phyloP scores from a whole-genome alignment of 2,113 vertebrate genomes.

The Cricetomys ansorgei region DNA sequence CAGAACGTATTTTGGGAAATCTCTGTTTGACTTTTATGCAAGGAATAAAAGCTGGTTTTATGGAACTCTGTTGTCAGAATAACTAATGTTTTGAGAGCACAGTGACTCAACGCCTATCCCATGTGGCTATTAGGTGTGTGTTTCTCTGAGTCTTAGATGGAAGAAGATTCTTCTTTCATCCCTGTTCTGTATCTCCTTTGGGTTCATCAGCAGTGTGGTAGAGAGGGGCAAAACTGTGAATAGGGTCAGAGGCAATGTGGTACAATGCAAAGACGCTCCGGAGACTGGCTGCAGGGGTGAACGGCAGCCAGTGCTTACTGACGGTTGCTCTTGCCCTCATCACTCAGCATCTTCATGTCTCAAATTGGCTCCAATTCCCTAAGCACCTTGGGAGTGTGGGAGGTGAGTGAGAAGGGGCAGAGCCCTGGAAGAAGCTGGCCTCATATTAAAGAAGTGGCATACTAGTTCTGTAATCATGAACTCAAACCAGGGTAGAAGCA shows the following conservation, averaged over 20 bases:
- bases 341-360: conserved; percentile 12
- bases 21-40: conserved; percentile 45
- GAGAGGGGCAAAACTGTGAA: conserved; percentile 11
- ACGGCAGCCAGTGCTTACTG: not conserved
- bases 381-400: not conserved
- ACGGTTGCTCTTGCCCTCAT: conserved; percentile 16
- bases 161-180: not conserved
- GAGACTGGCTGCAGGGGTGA: not conserved
- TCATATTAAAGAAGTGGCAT: conserved; percentile 13
- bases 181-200: not conserved
- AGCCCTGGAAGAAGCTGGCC: not conserved
- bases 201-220: not conserved
- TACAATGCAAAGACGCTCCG: conserved; percentile 12
- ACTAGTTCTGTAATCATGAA: not conserved
- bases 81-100: conserved; percentile 59
- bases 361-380: conserved; percentile 36
- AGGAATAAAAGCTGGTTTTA: conserved; percentile 61
- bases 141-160: not conserved
- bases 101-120: not conserved
- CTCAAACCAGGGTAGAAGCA: not conserved
- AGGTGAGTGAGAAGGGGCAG: not conserved
- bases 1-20: conserved; percentile 17
- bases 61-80: conserved; percentile 46
- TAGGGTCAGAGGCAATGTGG: conserved; percentile 3
- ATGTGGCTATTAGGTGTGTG: not conserved